These are phyloP conservation scores for Acromyrmex heyeri DNA, from an alignment of 1,140 invertebrate species.

Conservation along the genomic window DNA sequence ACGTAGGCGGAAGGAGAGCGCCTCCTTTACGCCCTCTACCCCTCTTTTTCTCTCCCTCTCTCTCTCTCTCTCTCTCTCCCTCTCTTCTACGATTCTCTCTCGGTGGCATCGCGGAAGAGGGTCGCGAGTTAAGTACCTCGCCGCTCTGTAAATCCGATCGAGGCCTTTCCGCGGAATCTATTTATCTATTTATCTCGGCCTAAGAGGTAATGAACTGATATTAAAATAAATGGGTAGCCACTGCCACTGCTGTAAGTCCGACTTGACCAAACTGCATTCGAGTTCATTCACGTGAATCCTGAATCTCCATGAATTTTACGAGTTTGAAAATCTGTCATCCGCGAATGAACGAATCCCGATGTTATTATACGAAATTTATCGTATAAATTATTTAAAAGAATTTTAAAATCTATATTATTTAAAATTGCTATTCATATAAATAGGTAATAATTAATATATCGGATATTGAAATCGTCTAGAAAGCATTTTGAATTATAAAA, in stretches of 20 bases:
- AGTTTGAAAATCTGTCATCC: not conserved
- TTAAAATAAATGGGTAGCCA: constrained; percentile 83
- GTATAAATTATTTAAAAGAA: not conserved
- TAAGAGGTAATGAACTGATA: constrained; percentile 82
- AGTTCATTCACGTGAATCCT: not conserved
- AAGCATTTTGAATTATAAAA: not conserved
- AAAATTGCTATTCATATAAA: not conserved
- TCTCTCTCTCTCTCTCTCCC: constrained; percentile 27
- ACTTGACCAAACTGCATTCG: not conserved
- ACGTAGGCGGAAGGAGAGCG: constrained; percentile 73
- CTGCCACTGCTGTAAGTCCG: not conserved
- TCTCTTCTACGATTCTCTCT: constrained; percentile 62
- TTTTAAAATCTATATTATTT: not conserved
- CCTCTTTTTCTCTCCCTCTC: not conserved
- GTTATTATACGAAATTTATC: not conserved
- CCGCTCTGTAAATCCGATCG: constrained; percentile 83
- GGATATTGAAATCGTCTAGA: not conserved
- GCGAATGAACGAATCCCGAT: not conserved
- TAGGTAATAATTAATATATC: not conserved
- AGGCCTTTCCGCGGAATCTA: constrained; percentile 82
- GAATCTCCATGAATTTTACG: not conserved
- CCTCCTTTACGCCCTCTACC: constrained; percentile 67
- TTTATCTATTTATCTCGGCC: constrained; percentile 84
- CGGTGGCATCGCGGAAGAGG: constrained; percentile 67
- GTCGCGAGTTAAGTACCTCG: constrained; percentile 79